Evolutionary conservation across 2,113 vertebrate genomes (phyloP).

Genomic region (Psophia crepitans): DNA sequence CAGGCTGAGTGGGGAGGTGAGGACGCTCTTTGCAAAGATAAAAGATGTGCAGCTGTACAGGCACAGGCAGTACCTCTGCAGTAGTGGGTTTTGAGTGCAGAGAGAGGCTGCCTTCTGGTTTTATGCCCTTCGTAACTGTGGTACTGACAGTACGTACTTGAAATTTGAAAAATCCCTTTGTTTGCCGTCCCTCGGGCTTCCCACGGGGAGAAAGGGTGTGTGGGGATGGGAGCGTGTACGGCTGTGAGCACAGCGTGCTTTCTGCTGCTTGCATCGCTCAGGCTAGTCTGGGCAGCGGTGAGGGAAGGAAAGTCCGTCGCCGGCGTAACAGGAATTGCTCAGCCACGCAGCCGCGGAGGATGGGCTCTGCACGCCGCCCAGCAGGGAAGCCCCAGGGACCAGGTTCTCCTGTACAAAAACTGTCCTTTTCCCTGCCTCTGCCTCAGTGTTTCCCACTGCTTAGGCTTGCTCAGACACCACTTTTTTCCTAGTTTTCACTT

Average conservation of each 20-base stretch:
- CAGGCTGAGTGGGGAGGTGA: background rate
- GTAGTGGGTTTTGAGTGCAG: background rate
- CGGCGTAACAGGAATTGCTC: accelerated
- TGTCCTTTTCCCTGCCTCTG: background rate
- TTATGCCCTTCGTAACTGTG: background rate
- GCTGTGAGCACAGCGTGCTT: background rate
- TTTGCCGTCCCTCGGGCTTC: background rate
- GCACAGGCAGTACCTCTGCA: background rate
- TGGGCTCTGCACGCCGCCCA: background rate
- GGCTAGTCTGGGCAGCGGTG: background rate
- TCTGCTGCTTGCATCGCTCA: background rate
- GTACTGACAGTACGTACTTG: background rate
- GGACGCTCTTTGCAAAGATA: background rate
- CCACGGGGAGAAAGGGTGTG: conserved; percentile 35
- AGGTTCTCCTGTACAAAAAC: background rate
- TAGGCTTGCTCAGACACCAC: background rate
- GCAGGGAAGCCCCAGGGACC: background rate
- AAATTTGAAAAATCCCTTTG: conserved; percentile 35
- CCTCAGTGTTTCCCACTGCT: background rate
- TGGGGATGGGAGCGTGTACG: background rate
- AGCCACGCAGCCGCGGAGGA: accelerated
- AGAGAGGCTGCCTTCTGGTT: background rate
- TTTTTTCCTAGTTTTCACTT: background rate
- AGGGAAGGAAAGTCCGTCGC: background rate
- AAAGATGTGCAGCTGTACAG: background rate